Percentiles rank a stretch among this genome's conserved stretches.
phyloP scores from a whole-genome alignment of 1,140 invertebrate species.

The Ceratitis capitata region DNA sequence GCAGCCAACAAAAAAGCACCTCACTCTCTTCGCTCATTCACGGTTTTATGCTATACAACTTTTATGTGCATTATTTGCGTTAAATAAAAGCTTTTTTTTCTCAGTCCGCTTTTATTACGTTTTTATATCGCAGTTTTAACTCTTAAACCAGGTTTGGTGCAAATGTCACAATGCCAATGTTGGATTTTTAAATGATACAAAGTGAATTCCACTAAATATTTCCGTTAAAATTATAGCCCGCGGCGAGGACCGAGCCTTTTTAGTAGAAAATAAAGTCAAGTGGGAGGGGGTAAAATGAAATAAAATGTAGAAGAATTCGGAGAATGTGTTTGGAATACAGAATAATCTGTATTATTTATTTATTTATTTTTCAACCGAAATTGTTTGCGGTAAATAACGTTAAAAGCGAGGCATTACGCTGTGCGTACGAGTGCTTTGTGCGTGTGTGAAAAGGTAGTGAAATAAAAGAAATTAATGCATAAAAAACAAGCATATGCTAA shows the following conservation, averaged over 20 bases:
- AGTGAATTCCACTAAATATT: conserved; percentile 11
- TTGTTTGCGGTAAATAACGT: not conserved
- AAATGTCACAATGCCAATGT: not conserved
- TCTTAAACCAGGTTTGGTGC: not conserved
- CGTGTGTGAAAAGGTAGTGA: not conserved
- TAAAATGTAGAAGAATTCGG: not conserved
- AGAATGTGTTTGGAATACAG: not conserved
- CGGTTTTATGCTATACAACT: too few species aligned
- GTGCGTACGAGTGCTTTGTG: too few species aligned
- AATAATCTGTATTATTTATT: not conserved
- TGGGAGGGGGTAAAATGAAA: not conserved
- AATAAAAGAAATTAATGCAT: not conserved
- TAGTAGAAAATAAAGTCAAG: not conserved
- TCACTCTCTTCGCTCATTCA: too few species aligned
- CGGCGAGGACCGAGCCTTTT: not conserved
- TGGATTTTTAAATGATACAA: not conserved
- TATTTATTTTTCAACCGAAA: not conserved
- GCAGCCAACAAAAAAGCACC: too few species aligned
- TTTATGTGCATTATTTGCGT: too few species aligned
- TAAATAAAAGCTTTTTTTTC: too few species aligned
- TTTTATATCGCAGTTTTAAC: not conserved
- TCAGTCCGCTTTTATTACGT: not conserved
- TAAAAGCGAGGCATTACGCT: not conserved
- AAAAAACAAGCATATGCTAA: not conserved
- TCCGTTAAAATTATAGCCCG: not conserved